phyloP scores from a whole-genome alignment of 2,113 vertebrate genomes.

The Hassar affinis region DNA sequence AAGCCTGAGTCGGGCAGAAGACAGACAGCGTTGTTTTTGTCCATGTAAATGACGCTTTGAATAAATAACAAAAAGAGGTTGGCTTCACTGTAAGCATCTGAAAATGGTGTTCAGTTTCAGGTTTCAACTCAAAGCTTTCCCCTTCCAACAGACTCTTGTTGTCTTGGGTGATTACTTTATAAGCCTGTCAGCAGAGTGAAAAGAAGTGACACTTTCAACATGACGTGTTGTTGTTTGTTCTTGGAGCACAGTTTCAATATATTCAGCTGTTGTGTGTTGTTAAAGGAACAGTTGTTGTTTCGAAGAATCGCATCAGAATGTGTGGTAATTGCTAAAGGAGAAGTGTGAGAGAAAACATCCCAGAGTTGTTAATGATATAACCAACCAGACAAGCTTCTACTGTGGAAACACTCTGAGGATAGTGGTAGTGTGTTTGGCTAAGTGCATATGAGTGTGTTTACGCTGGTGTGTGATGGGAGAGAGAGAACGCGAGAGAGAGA shows the following conservation, averaged over 20 bases:
- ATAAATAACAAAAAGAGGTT: constrained; percentile 45
- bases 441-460: constrained; percentile 47
- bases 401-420: constrained; percentile 45
- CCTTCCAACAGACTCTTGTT: constrained; percentile 21
- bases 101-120: constrained; percentile 48
- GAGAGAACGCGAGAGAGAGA: constrained; percentile 11
- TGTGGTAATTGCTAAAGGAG: constrained; percentile 45
- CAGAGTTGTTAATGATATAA: constrained; percentile 59
- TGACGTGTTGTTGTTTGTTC: constrained; percentile 50
- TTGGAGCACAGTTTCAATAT: constrained; percentile 31
- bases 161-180: constrained; percentile 46
- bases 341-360: constrained; percentile 59
- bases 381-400: constrained; percentile 46
- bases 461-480: constrained; percentile 17
- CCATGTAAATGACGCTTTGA: constrained; percentile 49
- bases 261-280: constrained; percentile 49
- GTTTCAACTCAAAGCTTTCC: constrained; percentile 37
- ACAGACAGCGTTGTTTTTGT: constrained; percentile 42
- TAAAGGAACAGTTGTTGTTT: constrained; percentile 29
- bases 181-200: constrained; percentile 35
- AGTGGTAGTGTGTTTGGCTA: constrained; percentile 40
- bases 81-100: constrained; percentile 42
- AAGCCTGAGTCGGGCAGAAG: constrained; percentile 23
- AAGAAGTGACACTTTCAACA: constrained; percentile 26
- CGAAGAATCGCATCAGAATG: neutral